Conservation (phyloP, 2,797 vertebrate genomes). For the Semotilus atromaculatus region DNA sequence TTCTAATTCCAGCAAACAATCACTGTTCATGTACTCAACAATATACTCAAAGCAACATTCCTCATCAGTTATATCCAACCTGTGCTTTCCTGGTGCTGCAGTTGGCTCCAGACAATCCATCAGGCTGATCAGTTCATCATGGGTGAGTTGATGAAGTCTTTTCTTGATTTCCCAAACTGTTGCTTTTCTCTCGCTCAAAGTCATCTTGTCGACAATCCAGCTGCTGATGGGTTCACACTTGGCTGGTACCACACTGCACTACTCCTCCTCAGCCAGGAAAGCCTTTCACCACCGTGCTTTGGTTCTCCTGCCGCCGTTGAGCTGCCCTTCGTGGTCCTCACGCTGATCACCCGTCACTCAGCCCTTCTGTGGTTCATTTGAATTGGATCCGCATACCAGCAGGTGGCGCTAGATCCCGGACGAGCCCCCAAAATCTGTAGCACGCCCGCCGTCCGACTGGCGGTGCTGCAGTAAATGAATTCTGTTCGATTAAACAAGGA, state of each 20-base stretch:
- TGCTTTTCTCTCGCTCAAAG: not conserved
- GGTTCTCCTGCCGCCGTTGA: not conserved
- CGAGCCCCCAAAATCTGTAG: not conserved
- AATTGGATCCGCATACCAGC: not conserved
- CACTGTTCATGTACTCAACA: not conserved
- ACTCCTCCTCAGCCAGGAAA: not conserved
- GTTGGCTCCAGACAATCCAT: not conserved
- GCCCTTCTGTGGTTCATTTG: not conserved
- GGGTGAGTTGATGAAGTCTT: not conserved
- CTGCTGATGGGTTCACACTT: slow-evolving; percentile 40
- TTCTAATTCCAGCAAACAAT: not conserved
- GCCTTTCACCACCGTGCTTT: not conserved
- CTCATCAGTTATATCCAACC: not conserved
- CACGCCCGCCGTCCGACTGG: too few relatives aligned
- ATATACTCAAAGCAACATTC: not conserved
- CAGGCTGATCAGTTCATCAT: not conserved
- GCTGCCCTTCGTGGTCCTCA: not conserved
- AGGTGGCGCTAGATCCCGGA: not conserved
- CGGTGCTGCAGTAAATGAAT: too few relatives aligned
- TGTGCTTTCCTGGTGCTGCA: not conserved
- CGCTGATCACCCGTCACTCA: not conserved
- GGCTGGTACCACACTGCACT: slow-evolving; percentile 41
- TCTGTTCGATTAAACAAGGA: rapidly evolving
- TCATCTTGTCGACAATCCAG: too few relatives aligned
- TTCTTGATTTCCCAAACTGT: slow-evolving; percentile 16